These are phyloP conservation scores for Mixornis gularis DNA, from an alignment of 2,113 vertebrate species.

Conservation along the genomic window DNA sequence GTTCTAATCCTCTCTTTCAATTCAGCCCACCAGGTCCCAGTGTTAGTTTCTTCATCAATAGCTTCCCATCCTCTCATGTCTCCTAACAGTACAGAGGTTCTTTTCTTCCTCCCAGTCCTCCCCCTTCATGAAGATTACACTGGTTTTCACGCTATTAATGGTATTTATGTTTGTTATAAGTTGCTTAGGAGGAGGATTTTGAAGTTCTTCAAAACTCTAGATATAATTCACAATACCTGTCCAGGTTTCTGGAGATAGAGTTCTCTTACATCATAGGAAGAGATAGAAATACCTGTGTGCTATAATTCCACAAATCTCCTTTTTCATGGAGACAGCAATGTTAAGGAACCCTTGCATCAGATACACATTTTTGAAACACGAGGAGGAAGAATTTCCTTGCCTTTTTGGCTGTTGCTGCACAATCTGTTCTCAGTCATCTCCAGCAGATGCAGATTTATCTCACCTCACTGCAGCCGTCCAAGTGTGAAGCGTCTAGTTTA, in stretches of 20 bases:
- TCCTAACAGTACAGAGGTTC: not conserved
- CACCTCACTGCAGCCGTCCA: not conserved
- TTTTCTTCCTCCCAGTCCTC: not conserved
- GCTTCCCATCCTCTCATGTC: not conserved
- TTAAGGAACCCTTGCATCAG: not conserved
- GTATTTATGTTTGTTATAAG: not conserved
- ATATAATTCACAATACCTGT: not conserved
- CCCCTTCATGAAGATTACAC: not conserved
- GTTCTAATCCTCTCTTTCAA: not conserved
- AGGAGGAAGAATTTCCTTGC: not conserved
- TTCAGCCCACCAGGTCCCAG: not conserved
- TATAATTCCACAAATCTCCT: not conserved
- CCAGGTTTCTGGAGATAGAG: not conserved
- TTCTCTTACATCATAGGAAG: not conserved
- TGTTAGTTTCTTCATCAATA: not conserved
- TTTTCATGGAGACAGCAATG: not conserved
- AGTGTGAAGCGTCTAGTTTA: not conserved
- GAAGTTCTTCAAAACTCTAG: not conserved
- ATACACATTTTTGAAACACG: not conserved
- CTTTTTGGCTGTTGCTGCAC: not conserved
- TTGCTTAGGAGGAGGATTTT: not conserved
- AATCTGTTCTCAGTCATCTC: not conserved
- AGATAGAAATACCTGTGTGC: not conserved
- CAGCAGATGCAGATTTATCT: not conserved
- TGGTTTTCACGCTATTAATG: not conserved